phyloP scores from a whole-genome alignment of 2,797 vertebrate species.

The Malurus splendens region DNA sequence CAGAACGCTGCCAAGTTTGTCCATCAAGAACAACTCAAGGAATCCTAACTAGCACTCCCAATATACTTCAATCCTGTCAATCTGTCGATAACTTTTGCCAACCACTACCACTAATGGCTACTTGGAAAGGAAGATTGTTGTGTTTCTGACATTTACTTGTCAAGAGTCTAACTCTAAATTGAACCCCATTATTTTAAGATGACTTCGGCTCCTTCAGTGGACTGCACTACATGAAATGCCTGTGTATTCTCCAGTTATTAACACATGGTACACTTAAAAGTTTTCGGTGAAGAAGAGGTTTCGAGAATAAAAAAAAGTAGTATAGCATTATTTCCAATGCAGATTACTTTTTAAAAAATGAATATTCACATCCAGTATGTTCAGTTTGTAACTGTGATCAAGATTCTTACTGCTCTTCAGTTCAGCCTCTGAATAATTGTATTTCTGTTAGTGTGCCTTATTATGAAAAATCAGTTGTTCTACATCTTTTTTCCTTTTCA shows the following conservation, averaged over 20 bases:
- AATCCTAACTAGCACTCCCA: neutral
- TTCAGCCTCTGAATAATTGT: neutral
- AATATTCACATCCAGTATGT: neutral
- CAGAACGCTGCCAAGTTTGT: neutral
- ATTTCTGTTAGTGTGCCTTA: neutral
- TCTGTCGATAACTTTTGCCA: rapidly evolving
- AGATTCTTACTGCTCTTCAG: neutral
- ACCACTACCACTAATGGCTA: neutral
- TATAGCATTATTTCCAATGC: rapidly evolving
- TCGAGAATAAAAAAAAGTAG: neutral
- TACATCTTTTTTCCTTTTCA: neutral
- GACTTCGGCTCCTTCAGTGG: neutral
- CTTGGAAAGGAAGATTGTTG: neutral
- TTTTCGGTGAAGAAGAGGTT: neutral
- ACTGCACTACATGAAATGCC: neutral
- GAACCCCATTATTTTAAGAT: neutral
- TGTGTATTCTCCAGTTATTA: neutral
- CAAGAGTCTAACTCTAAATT: neutral
- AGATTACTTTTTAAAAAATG: neutral
- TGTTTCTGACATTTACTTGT: neutral
- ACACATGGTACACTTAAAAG: neutral
- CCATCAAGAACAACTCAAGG: neutral
- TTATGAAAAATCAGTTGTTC: neutral
- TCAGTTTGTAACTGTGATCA: neutral
- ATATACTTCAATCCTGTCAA: neutral